Conservation (phyloP, 1,140 invertebrate genomes). For the Drosophila punjabiensis region DNA sequence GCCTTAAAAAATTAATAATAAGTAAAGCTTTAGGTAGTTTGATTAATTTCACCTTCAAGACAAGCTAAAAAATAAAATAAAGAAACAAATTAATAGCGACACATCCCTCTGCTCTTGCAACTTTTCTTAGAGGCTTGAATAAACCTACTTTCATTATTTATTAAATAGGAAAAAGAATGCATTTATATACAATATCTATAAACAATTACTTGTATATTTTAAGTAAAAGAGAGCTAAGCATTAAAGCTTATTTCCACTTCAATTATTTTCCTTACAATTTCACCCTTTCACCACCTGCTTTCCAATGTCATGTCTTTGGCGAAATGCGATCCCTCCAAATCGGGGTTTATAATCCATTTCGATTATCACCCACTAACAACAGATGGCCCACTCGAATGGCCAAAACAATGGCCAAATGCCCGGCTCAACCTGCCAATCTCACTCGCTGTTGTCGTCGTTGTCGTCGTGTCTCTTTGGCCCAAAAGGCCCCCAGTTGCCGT, state of each 20-base stretch:
- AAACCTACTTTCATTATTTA: not conserved
- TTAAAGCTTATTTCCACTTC: not conserved
- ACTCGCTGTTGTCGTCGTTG: not conserved
- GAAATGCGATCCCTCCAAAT: conserved; percentile 16
- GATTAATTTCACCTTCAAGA: no score
- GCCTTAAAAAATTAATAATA: no score
- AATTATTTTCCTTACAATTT: not conserved
- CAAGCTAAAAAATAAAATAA: not conserved
- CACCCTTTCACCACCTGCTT: conserved; percentile 3
- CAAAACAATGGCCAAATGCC: conserved; percentile 40
- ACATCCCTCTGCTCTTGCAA: not conserved
- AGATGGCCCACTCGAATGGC: conserved; percentile 17
- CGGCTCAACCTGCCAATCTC: conserved; percentile 29
- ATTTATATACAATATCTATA: not conserved
- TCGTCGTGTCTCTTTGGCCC: not conserved
- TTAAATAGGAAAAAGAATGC: not conserved
- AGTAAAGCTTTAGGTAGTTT: no score
- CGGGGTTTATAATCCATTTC: conserved; percentile 20
- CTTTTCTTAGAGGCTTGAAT: not conserved
- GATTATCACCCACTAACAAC: conserved; percentile 30
- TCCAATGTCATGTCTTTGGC: not conserved
- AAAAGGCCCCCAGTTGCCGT: conserved; percentile 13
- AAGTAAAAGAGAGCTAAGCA: not conserved
- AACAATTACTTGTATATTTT: not conserved
- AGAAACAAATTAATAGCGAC: not conserved